Conservation (phyloP, 2,888 invertebrate genomes). For the Spatulosminthurus flaviceps region DNA sequence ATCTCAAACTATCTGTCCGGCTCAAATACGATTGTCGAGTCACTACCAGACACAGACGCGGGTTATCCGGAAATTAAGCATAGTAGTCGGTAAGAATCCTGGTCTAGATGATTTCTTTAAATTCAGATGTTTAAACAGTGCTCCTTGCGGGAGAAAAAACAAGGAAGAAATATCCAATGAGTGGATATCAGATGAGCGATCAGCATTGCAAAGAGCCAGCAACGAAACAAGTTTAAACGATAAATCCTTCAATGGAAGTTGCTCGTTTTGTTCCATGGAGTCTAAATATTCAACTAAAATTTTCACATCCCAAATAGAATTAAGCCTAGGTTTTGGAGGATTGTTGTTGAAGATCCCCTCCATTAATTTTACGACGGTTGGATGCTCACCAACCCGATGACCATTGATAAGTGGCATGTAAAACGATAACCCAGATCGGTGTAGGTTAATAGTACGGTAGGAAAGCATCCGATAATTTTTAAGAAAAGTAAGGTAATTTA, state of each 20-base stretch:
- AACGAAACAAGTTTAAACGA: not conserved
- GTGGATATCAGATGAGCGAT: not conserved
- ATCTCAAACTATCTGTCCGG: no score
- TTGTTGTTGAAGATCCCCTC: not conserved
- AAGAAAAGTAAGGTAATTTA: conserved; percentile 1
- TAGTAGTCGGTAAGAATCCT: not conserved
- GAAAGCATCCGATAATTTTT: not conserved
- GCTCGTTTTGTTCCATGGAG: not conserved
- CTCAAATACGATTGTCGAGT: not conserved
- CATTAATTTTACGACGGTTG: not conserved
- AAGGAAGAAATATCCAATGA: not conserved
- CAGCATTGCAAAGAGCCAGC: not conserved
- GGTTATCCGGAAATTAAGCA: not conserved
- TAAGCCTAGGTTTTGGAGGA: not conserved
- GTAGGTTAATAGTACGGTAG: conserved; percentile 5
- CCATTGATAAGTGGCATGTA: not conserved
- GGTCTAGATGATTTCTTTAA: not conserved
- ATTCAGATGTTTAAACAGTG: not conserved
- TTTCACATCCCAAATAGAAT: not conserved
- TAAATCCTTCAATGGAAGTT: not conserved
- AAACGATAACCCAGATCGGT: conserved; percentile 3
- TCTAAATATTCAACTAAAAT: not conserved
- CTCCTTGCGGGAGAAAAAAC: not conserved
- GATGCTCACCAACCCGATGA: not conserved
- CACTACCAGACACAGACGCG: not conserved